phyloP scores from a whole-genome alignment of 2,888 invertebrate genomes.

The Drosophila colorata region DNA sequence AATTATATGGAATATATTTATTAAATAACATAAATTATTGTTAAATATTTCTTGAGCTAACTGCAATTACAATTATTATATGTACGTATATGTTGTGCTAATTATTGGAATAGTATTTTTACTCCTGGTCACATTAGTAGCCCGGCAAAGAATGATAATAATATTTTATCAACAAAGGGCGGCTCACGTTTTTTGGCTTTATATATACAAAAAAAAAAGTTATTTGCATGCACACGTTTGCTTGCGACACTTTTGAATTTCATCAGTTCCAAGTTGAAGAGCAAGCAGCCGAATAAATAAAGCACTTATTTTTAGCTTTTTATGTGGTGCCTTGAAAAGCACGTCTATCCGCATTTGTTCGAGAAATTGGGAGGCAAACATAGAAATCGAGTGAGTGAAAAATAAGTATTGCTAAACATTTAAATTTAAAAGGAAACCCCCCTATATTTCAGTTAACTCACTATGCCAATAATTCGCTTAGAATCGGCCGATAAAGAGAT shows the following conservation, averaged over 20 bases:
- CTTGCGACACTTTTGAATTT: not conserved
- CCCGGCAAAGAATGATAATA: constrained; percentile 14
- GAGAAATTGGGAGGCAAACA: constrained; percentile 20
- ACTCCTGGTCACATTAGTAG: constrained; percentile 26
- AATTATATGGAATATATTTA: too few species aligned
- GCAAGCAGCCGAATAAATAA: constrained; percentile 36
- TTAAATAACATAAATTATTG: not conserved
- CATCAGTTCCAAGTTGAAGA: constrained; percentile 40
- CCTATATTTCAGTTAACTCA: not conserved
- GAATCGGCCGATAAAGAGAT: constrained; percentile 98
- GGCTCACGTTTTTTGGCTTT: not conserved
- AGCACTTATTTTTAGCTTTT: constrained; percentile 67
- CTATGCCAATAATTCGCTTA: constrained; percentile 97
- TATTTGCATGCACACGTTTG: not conserved
- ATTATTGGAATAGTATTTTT: constrained; percentile 11
- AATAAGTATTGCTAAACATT: not conserved
- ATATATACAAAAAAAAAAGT: not conserved
- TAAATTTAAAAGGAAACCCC: not conserved
- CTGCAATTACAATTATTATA: too few species aligned
- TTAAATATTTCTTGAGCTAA: not conserved
- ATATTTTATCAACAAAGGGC: not conserved
- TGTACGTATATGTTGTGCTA: not conserved
- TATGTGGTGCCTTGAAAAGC: constrained; percentile 49
- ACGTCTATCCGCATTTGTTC: constrained; percentile 18
- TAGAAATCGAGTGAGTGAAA: not conserved